phyloP scores from a whole-genome alignment of 2,888 invertebrate genomes.

The Siphonodentalium dalli region DNA sequence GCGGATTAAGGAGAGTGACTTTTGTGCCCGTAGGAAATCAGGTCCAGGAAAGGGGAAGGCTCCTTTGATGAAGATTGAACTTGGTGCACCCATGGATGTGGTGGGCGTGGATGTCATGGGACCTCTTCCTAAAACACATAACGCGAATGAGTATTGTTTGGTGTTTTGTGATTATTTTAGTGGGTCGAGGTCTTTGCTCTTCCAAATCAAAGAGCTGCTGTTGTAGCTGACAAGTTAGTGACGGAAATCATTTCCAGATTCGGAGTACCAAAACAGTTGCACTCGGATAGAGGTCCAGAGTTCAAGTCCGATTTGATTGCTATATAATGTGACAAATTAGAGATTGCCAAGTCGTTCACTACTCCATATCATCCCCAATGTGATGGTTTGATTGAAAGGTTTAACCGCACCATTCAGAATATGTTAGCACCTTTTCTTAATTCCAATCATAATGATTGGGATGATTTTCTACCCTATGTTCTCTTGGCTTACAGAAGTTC shows the following conservation, averaged over 20 bases:
- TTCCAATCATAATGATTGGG: slow-evolving; percentile 22
- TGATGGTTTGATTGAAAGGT: slow-evolving; percentile 23
- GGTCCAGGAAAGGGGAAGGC: too few species aligned
- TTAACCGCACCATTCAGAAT: slow-evolving; percentile 14
- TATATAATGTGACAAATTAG: slow-evolving; percentile 12
- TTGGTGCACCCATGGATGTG: too few species aligned
- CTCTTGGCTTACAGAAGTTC: slow-evolving; percentile 15
- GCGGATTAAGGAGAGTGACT: too few species aligned
- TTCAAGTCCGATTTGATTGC: slow-evolving; percentile 19
- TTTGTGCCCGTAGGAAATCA: too few species aligned
- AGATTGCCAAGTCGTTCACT: slow-evolving; percentile 16
- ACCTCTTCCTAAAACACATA: slow-evolving; percentile 1
- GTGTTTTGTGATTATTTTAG: slow-evolving; percentile 21
- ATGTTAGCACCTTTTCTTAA: slow-evolving; percentile 15
- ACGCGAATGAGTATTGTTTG: slow-evolving; percentile 12
- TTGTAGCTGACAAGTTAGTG: slow-evolving; percentile 10
- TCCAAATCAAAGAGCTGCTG: slow-evolving; percentile 5
- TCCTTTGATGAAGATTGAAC: too few species aligned
- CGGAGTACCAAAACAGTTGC: slow-evolving; percentile 15
- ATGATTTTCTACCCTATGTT: slow-evolving; percentile 12
- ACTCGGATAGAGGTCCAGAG: slow-evolving; percentile 20
- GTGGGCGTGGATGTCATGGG: not conserved
- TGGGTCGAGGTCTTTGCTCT: slow-evolving; percentile 15
- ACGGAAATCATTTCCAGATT: slow-evolving; percentile 13
- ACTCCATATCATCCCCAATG: slow-evolving; percentile 26